Percentiles rank a stretch among this genome's conserved stretches.
Evolutionary conservation across 23 tunicate species (phyloP).

Genomic region (Halocynthia roretzi): DNA sequence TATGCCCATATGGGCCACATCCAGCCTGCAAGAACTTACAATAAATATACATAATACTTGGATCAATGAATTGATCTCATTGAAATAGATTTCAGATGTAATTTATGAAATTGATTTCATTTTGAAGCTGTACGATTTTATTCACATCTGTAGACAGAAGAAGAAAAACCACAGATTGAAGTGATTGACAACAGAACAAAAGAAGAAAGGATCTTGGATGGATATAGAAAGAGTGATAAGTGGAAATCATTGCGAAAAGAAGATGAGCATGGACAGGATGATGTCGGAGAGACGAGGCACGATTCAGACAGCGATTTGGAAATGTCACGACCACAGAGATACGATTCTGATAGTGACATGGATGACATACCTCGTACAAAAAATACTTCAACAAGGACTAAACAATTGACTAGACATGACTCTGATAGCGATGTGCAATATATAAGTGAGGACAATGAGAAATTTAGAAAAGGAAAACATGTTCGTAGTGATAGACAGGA

Average conservation of each 20-base stretch:
- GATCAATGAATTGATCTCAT: too few relatives aligned
- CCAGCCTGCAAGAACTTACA: background rate
- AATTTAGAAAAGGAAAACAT: background rate
- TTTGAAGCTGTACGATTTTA: background rate
- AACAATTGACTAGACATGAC: constrained; percentile 25
- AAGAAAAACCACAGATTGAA: constrained; percentile 70
- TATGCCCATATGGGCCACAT: background rate
- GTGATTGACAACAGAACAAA: constrained; percentile 63
- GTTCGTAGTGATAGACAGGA: too few relatives aligned
- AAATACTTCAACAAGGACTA: background rate
- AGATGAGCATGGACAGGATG: background rate
- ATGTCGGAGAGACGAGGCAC: background rate
- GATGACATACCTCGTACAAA: constrained; percentile 7
- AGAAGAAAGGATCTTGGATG: constrained; percentile 62
- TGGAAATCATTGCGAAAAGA: constrained; percentile 51
- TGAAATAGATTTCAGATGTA: background rate
- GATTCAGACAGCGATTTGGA: constrained; percentile 29
- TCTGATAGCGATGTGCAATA: constrained; percentile 31
- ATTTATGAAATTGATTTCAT: background rate
- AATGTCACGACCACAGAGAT: background rate
- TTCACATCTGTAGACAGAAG: constrained; percentile 30
- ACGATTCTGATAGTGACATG: constrained; percentile 2
- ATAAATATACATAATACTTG: background rate
- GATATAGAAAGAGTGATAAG: constrained; percentile 48
- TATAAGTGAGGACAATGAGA: background rate